Evolutionary conservation across 2,888 invertebrate genomes (phyloP).

Genomic region (Dynastes tityus): DNA sequence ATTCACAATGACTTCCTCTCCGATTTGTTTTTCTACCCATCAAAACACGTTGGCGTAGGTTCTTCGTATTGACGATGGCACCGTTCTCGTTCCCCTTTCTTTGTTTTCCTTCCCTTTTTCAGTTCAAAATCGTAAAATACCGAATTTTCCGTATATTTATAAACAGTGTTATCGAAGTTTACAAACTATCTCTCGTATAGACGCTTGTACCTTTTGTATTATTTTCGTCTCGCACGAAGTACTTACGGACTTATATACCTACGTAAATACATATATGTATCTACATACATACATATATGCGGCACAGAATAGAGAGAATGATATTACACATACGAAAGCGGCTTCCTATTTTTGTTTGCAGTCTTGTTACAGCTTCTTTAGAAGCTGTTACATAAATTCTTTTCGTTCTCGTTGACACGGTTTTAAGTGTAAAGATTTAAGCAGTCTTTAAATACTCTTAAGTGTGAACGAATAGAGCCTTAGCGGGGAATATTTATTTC

Average conservation of each 20-base stretch:
- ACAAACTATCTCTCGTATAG: slow-evolving; percentile 36
- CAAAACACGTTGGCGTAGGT: slow-evolving; percentile 43
- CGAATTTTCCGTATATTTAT: slow-evolving; percentile 41
- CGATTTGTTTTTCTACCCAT: slow-evolving; percentile 46
- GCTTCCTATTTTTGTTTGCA: slow-evolving; percentile 44
- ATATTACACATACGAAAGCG: slow-evolving; percentile 4
- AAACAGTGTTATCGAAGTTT: slow-evolving; percentile 46
- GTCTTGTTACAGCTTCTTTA: slow-evolving; percentile 40
- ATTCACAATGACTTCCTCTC: slow-evolving; percentile 48
- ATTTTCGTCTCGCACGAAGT: slow-evolving; percentile 18
- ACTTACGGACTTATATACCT: too few relatives aligned
- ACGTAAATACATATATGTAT: too few relatives aligned
- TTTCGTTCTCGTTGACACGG: slow-evolving; percentile 34
- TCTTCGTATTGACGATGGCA: slow-evolving; percentile 4
- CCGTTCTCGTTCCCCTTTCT: slow-evolving; percentile 1
- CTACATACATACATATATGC: too few relatives aligned
- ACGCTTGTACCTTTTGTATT: slow-evolving; percentile 18
- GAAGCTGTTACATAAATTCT: slow-evolving; percentile 43
- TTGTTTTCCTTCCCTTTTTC: slow-evolving; percentile 8
- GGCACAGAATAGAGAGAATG: slow-evolving; percentile 3
- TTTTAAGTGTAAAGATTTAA: slow-evolving; percentile 44
- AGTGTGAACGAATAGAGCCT: slow-evolving; percentile 46
- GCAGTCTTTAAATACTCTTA: slow-evolving; percentile 45
- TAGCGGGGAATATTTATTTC: slow-evolving; percentile 44
- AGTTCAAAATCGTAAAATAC: slow-evolving; percentile 30